Percentiles rank a stretch among this genome's conserved stretches.
Conservation (phyloP, 2,797 vertebrate genomes). For the Scolopax bukidnonensis region DNA sequence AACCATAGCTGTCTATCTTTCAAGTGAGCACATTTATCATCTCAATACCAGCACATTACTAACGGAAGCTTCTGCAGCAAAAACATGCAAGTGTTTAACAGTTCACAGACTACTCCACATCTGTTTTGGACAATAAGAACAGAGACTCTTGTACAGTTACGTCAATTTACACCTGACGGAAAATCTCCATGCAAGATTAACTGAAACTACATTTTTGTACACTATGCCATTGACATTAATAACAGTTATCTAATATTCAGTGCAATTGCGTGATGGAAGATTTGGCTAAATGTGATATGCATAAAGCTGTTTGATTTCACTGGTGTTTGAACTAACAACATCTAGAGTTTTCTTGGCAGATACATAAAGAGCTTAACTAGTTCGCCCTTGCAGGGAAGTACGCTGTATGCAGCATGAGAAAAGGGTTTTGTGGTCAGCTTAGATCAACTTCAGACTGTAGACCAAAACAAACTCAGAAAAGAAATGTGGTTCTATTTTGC, state of each 20-base stretch:
- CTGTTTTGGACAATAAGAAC: neutral
- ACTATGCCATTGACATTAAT: neutral
- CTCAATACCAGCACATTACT: neutral
- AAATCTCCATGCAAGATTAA: neutral
- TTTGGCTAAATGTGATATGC: neutral
- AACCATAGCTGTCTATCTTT: neutral
- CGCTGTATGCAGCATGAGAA: neutral
- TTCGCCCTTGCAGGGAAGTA: neutral
- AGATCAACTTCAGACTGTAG: neutral
- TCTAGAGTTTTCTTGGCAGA: neutral
- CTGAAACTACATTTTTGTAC: neutral
- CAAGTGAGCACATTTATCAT: neutral
- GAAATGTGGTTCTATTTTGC: neutral
- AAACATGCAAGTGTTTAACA: neutral
- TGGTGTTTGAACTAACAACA: neutral
- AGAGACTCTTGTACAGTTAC: neutral
- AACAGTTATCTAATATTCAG: neutral
- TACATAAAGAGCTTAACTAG: neutral
- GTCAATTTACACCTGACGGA: neutral
- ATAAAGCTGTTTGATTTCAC: neutral
- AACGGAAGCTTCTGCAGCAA: neutral
- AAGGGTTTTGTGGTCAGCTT: neutral
- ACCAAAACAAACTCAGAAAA: neutral
- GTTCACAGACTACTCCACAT: neutral
- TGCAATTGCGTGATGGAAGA: neutral